Base-by-base conservation (phyloP, 64 coral and sea anemone species). In the Stichodactyla mertensii region DNA sequence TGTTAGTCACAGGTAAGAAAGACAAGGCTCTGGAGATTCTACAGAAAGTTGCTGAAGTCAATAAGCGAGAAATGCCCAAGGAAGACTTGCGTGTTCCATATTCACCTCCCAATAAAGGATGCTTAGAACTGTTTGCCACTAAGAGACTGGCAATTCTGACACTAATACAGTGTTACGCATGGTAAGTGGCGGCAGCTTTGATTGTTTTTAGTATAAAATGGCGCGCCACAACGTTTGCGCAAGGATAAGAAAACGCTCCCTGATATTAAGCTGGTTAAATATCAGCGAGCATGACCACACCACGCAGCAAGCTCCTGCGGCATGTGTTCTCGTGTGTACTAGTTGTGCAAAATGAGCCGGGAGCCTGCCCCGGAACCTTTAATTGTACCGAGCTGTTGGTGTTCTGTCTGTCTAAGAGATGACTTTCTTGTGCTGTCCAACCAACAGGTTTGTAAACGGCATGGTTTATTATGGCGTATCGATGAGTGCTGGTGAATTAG, bases 31-130 rank as follows among this genome's bases (percentile, higher is more conserved):
- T 89, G 15, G 57, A 74, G 7, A 87, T 92, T 67, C 85, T 98
- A 52, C n/a, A 70, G 19, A 91, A 94, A 18, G 92, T 87, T 0
- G 95, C 95, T 9, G 55, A 58, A 84, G 92, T 92, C 1, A 98
- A 98, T 79, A 98, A 92, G 66, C 89, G 87, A 11, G 87, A 91
- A 52, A 87, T 92, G 71, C 95, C 95, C 28, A 70, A 70, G 7
- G 92, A 98, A 5, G 87, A 91, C 12, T 78, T 98, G 0, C 59
- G 78, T 52, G 89, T 94, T 16, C 95, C 53, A 58, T 81, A 45
- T 77, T 88, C 81, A 31, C 79, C 74, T 18, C 85, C 83, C n/a
- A 74, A 74, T 59, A 89, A 88, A 45, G 88, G 96, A 23, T 87
- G 84, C 61, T 57, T 98, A 7, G 96, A 94, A 19, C 28, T 98